A percentile compares a stretch with the other conserved stretches of the same genome.
Conservation (phyloP, 2,113 vertebrate genomes). For the Atlantisia rogersi region DNA sequence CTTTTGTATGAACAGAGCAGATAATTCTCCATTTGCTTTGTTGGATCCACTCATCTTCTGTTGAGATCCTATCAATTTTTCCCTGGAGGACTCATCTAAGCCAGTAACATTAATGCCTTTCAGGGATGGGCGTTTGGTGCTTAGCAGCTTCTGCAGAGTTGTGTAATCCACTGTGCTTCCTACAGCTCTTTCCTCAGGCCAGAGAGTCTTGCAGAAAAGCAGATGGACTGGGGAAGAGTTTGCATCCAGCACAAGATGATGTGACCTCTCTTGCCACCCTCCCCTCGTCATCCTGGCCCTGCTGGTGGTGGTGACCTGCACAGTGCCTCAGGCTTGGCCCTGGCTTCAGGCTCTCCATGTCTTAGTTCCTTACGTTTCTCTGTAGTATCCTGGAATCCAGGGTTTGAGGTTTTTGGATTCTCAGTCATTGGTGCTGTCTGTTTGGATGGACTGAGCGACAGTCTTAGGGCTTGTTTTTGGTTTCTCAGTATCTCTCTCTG, state of each 20-base stretch:
- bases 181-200: background rate
- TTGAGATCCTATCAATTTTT: background rate
- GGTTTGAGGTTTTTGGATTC: background rate
- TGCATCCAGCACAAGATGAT: accelerated
- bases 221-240: background rate
- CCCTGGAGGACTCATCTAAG: background rate
- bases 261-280: background rate
- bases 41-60: background rate
- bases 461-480: background rate
- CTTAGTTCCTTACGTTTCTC: background rate
- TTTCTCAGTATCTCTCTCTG: background rate
- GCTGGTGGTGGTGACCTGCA: accelerated
- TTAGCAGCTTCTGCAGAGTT: background rate
- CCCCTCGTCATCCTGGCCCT: accelerated
- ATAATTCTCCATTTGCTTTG: background rate
- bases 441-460: background rate
- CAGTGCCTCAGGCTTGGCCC: background rate
- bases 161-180: background rate
- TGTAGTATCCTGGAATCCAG: background rate
- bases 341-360: accelerated
- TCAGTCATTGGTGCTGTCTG: accelerated
- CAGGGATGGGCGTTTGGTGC: background rate
- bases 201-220: background rate
- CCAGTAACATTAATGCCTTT: background rate
- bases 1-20: background rate